Base-by-base conservation (phyloP, 2,888 invertebrate genomes). In the Homarus gammarus region DNA sequence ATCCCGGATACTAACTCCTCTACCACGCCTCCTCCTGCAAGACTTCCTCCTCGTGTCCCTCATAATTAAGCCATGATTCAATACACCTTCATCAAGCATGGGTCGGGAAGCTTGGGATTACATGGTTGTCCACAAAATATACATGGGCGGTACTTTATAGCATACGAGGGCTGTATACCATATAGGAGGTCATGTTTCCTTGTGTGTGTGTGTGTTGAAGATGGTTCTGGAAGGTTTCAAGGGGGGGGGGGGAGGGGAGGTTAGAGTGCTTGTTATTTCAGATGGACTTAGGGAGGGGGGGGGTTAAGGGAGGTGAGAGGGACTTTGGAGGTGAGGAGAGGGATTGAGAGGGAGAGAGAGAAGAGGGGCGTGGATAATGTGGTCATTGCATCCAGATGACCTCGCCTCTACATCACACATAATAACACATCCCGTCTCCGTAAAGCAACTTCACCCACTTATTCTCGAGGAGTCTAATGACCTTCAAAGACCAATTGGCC, bases 31-130 rank as follows among this genome's bases (percentile, higher is more conserved):
- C 56, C 15, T 56, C 56, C 56, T 5, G 3, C 22, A 56, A 56
- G 56, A 3, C 22, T 56, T 56, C 1, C 56, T n/a, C 15, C 2
- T 56, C 3, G 56, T 22, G 56, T 3, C 56, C 56, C 56, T 22
- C 56, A 22, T 56, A 56, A 56, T 56, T 56, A 56, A 56, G 56
- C 22, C 56, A 56, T 56, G 56, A 56, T 56, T 56, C 56, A 56
- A 22, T 56, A 18, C 56, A 56, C 56, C 56, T 56, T 56, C 18
- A 56, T 56, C 64, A 64, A 27, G 64, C 2, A 64, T 64, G 64
- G n/a, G 27, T 2, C 2, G n/a, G 64, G 64, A 15, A 27, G 27
- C 64, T 22, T 27, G 6, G 12, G 12, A 64, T 64, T 64, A 64
- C 64, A 64, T 12, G 64, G n/a, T 22, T 64, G 64, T 64, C 64